These are phyloP conservation scores for Odontomyia ornata DNA, from an alignment of 2,888 invertebrate genomes.

Conservation along the genomic window DNA sequence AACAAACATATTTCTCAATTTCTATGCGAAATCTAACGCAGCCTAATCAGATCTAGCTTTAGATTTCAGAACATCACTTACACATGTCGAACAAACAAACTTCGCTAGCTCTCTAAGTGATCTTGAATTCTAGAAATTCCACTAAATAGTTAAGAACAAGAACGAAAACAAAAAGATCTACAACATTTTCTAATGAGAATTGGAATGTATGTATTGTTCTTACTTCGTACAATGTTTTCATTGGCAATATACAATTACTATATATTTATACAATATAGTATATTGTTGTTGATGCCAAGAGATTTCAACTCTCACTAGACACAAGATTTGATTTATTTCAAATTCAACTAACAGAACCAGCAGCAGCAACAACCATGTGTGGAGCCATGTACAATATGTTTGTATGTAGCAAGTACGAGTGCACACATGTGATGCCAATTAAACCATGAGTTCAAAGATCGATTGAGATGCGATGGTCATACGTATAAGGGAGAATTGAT, in stretches of 20 bases:
- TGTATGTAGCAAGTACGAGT: background rate
- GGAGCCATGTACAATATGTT: background rate
- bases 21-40: too few relatives aligned
- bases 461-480: background rate
- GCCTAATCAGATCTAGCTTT: too few relatives aligned
- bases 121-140: slow-evolving; percentile 8
- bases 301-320: background rate
- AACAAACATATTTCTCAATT: too few relatives aligned
- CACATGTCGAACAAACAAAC: background rate
- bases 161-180: too few relatives aligned
- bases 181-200: background rate
- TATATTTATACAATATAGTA: background rate
- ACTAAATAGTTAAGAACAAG: background rate
- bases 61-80: background rate
- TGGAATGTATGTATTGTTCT: background rate
- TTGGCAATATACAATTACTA: background rate
- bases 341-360: background rate
- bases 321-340: slow-evolving; percentile 27
- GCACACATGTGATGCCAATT: background rate
- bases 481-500: background rate
- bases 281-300: background rate
- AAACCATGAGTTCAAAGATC: background rate
- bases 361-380: background rate
- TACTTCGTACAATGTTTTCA: slow-evolving; percentile 1
- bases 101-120: background rate